A percentile compares a stretch with the other conserved stretches of the same genome.
phyloP scores from a whole-genome alignment of 2,888 invertebrate genomes.

The Polymixis flavicincta region DNA sequence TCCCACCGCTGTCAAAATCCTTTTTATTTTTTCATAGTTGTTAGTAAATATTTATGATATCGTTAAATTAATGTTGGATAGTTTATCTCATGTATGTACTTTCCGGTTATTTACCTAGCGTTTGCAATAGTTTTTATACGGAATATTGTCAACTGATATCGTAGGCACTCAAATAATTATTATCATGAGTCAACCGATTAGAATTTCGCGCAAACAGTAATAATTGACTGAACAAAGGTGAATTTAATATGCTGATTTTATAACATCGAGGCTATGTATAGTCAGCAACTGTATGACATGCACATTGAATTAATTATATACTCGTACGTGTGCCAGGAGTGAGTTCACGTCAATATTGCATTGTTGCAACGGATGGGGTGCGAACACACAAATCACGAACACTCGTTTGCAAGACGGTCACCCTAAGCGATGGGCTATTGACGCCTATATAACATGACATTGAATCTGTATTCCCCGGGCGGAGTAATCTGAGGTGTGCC shows the following conservation, averaged over 20 bases:
- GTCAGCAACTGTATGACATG: background rate
- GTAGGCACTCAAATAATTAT: background rate
- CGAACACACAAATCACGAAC: background rate
- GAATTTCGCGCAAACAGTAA: background rate
- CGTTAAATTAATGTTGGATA: background rate
- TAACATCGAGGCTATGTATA: background rate
- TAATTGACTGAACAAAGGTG: background rate
- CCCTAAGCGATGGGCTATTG: background rate
- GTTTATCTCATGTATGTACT: background rate
- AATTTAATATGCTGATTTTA: background rate
- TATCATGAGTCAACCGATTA: background rate
- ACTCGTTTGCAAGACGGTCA: constrained; percentile 6
- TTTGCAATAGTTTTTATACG: background rate
- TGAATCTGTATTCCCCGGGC: too few species aligned
- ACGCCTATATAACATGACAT: background rate
- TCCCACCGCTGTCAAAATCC: constrained; percentile 89
- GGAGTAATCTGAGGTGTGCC: background rate
- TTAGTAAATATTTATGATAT: constrained; percentile 4
- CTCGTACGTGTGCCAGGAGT: too few species aligned
- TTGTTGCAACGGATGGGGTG: background rate
- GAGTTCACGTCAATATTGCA: background rate
- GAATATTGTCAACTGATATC: background rate
- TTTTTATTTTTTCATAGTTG: constrained; percentile 63
- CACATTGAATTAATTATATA: background rate
- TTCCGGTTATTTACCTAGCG: background rate